Conservation (phyloP, 2,888 invertebrate species). For the Crepidodera aurea region DNA sequence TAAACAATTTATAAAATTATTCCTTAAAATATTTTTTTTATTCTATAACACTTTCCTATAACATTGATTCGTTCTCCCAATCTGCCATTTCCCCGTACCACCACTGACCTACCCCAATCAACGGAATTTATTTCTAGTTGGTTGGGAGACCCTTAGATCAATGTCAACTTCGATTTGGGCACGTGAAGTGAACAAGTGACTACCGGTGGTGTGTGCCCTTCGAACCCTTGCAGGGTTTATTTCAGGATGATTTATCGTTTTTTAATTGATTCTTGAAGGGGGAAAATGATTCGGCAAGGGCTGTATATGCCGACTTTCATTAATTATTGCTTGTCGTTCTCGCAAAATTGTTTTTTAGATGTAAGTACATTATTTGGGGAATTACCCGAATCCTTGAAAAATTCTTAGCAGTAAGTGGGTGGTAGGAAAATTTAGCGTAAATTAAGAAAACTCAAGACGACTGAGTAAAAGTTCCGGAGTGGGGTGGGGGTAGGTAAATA, state of each 20-base stretch:
- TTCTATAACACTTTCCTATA: too few species aligned
- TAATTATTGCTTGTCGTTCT: conserved; percentile 19
- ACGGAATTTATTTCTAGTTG: conserved; percentile 37
- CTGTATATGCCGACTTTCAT: not conserved
- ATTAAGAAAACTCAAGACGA: too few species aligned
- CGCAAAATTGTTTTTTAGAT: conserved; percentile 15
- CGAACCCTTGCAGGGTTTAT: conserved; percentile 28
- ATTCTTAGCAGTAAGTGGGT: too few species aligned
- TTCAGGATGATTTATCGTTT: conserved; percentile 48
- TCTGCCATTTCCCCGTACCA: too few species aligned
- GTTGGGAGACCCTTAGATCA: conserved; percentile 47
- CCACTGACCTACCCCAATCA: conserved; percentile 22
- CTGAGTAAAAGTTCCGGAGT: too few species aligned
- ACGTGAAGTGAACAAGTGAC: conserved; percentile 37
- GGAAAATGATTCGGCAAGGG: conserved; percentile 25
- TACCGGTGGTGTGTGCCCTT: conserved; percentile 18
- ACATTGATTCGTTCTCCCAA: too few species aligned
- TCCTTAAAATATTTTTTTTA: too few species aligned
- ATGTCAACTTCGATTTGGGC: conserved; percentile 49
- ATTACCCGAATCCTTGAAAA: too few species aligned
- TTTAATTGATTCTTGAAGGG: conserved; percentile 46
- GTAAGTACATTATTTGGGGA: too few species aligned
- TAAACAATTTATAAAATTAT: too few species aligned
- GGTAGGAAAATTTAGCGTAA: too few species aligned
- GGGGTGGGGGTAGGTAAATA: too few species aligned